Base-by-base conservation (phyloP, 1,140 invertebrate species). In the Drosophila subpulchrella region DNA sequence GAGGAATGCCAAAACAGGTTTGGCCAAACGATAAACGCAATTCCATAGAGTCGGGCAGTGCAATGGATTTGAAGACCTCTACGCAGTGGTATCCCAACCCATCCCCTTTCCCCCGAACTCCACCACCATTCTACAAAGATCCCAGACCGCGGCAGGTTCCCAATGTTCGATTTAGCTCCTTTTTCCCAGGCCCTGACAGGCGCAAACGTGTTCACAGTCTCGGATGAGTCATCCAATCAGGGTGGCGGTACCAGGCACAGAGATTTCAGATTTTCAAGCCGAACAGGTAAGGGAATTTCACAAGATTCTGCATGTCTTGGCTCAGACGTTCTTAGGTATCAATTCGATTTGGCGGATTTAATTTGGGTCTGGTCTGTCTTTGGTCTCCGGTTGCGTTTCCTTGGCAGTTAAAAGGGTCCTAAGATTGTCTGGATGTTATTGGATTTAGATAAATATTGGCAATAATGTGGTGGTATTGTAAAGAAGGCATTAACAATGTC, bases 131-230 rank as follows among this genome's bases (percentile, higher is more conserved):
- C 7, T 6, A 57, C 44, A 68, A 63, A 41, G 62, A 61, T 36
- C 30, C 47, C 60, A 56, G 54, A 13, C 34, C 6, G 48, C 15
- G 36, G 50, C 47, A 63, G 50, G 46, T 41, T 74, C 12, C 24
- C 58, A 32, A 55, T 63, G 59, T 44, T 74, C 59, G 70, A 74
- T 62, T 39, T 50, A 75, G 74, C 82, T 86, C 82, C 82, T 75
- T 75, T 75, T 86, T 86, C 82, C 83, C 82, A 86, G 80, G 78
- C 47, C 57, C 2, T 39, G 60, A 83, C 80, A 83, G 44, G 80
- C 75, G 56, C 44, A 77, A 76, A 81, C 76, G 55, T 80, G 81
- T 88, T 82, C 59, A 24, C 57, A 56, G 53, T 30, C 61, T 44
- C 38, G n/a, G 53, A 47, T 86, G 83, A 88, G 44, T 85, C 81